Evolutionary conservation across 2,113 vertebrate species (phyloP).

Genomic region (Prochilodus magdalenae): DNA sequence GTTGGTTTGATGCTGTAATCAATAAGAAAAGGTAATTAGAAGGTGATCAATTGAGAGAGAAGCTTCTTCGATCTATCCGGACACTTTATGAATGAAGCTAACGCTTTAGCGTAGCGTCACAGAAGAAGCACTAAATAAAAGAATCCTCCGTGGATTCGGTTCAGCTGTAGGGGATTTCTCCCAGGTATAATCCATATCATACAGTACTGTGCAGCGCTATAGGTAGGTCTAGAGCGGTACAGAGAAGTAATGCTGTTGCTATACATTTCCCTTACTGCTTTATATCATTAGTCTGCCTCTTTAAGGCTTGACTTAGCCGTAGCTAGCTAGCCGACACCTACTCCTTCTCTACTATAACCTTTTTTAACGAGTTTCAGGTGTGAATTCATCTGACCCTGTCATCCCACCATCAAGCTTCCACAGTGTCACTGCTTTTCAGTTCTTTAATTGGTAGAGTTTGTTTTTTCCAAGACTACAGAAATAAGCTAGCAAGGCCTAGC

Average conservation of each 20-base stretch:
- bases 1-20: constrained; percentile 52
- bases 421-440: neutral
- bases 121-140: neutral
- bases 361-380: too few species aligned
- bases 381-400: neutral
- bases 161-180: neutral
- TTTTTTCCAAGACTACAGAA: neutral
- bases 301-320: too few species aligned
- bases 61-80: constrained; percentile 46
- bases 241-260: neutral
- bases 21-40: constrained; percentile 60
- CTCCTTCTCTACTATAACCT: too few species aligned
- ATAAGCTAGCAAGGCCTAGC: too few species aligned
- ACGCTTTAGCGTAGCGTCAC: constrained; percentile 34
- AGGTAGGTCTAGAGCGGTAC: too few species aligned
- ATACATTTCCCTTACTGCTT: neutral
- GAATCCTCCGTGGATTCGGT: neutral
- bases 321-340: too few species aligned
- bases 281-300: too few species aligned
- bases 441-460: neutral
- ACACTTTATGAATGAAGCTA: constrained; percentile 47
- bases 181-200: neutral
- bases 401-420: neutral
- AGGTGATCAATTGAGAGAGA: constrained; percentile 54
- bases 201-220: too few species aligned